A percentile compares a stretch with the other conserved stretches of the same genome.
phyloP scores from a whole-genome alignment of 2,888 invertebrate genomes.

The Chloroclystis v-ata region DNA sequence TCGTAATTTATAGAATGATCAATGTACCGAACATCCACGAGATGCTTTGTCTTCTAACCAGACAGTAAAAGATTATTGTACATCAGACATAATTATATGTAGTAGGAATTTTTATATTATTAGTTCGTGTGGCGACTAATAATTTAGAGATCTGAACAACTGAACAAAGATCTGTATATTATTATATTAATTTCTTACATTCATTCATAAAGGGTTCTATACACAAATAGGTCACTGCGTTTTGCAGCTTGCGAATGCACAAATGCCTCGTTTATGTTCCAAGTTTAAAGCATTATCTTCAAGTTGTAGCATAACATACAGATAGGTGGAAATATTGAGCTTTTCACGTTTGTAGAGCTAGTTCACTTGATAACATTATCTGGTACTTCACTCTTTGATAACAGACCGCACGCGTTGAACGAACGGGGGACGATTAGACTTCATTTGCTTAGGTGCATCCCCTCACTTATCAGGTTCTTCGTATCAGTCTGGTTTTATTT shows the following conservation, averaged over 20 bases:
- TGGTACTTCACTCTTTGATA: constrained; percentile 17
- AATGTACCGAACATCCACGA: too few relatives aligned
- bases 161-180: too few relatives aligned
- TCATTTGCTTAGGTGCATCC: constrained; percentile 10
- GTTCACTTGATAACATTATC: constrained; percentile 18
- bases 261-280: too few relatives aligned
- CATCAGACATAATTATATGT: background rate
- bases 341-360: background rate
- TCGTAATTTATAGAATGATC: too few relatives aligned
- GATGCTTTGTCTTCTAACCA: too few relatives aligned
- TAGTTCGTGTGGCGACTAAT: too few relatives aligned
- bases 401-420: constrained; percentile 26
- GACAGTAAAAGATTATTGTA: background rate
- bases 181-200: too few relatives aligned
- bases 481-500: background rate
- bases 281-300: constrained; percentile 10
- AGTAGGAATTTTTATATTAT: background rate
- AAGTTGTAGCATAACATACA: constrained; percentile 7
- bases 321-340: constrained; percentile 4
- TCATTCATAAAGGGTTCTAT: too few relatives aligned
- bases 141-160: too few relatives aligned
- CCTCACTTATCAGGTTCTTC: background rate
- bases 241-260: too few relatives aligned
- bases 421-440: constrained; percentile 22
- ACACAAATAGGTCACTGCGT: too few relatives aligned